phyloP scores from a whole-genome alignment of 2,113 vertebrate genomes.

The Dipodomys ordii region DNA sequence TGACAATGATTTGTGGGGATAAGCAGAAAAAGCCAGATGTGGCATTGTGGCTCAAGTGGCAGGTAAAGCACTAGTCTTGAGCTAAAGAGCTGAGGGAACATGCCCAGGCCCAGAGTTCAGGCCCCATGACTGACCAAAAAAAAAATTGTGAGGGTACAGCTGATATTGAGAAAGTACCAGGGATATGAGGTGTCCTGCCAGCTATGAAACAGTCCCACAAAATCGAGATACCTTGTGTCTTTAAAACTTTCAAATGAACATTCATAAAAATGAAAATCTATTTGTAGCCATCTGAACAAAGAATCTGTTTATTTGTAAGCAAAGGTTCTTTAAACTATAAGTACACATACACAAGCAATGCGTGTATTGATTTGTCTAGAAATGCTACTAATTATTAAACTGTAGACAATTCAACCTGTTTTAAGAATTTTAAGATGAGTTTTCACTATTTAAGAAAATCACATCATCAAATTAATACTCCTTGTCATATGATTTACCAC shows the following conservation, averaged over 20 bases:
- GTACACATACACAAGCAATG: neutral
- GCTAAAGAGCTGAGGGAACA: no score
- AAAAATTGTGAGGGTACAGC: neutral
- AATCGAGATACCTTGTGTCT: neutral
- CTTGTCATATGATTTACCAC: constrained; percentile 35
- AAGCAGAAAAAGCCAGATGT: no score
- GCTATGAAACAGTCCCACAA: constrained; percentile 5
- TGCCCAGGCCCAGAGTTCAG: no score
- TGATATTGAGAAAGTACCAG: constrained; percentile 17
- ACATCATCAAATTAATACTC: constrained; percentile 3
- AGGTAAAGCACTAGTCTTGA: no score
- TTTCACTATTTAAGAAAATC: constrained; percentile 56
- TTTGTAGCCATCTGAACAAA: constrained; percentile 37
- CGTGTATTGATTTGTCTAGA: neutral
- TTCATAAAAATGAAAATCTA: constrained; percentile 44
- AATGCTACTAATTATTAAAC: constrained; percentile 46
- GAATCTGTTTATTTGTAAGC: constrained; percentile 56
- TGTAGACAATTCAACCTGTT: constrained; percentile 33
- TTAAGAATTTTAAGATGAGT: constrained; percentile 55
- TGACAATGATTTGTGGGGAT: constrained; percentile 35
- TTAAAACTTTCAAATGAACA: constrained; percentile 42
- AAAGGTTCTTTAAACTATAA: neutral
- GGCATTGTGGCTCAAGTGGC: no score
- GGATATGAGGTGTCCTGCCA: constrained; percentile 20
- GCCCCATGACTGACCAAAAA: no score